A percentile compares a stretch with the other conserved stretches of the same genome.
phyloP scores from a whole-genome alignment of 2,888 invertebrate species.

The Crocallis elinguaria region DNA sequence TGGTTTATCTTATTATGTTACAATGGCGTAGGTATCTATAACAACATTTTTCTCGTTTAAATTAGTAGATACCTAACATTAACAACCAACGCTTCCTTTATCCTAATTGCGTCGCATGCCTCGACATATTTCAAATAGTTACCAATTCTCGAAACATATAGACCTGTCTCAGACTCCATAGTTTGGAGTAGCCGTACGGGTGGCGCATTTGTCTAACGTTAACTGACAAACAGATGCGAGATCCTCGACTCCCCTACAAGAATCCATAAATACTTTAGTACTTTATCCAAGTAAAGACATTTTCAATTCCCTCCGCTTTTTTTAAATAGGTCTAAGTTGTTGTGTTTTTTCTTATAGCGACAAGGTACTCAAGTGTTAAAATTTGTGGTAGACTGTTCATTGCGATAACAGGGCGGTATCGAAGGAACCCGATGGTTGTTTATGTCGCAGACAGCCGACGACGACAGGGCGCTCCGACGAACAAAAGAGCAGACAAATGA shows the following conservation, averaged over 20 bases:
- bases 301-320: background rate
- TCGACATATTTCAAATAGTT: slow-evolving; percentile 34
- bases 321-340: background rate
- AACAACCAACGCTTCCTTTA: slow-evolving; percentile 15
- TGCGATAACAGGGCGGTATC: slow-evolving; percentile 77
- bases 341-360: slow-evolving; percentile 4
- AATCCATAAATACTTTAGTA: slow-evolving; percentile 3
- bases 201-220: slow-evolving; percentile 69
- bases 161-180: slow-evolving; percentile 52
- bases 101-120: slow-evolving; percentile 31
- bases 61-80: too few relatives aligned
- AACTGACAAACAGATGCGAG: slow-evolving; percentile 80
- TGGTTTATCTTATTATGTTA: too few relatives aligned
- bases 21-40: too few relatives aligned
- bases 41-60: background rate
- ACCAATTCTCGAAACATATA: slow-evolving; percentile 45
- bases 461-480: slow-evolving; percentile 58
- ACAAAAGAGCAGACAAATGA: slow-evolving; percentile 82
- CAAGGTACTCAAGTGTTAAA: slow-evolving; percentile 2
- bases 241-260: slow-evolving; percentile 33
- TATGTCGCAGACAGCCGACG: slow-evolving; percentile 67
- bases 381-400: slow-evolving; percentile 25
- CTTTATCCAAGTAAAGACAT: slow-evolving; percentile 2
- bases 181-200: slow-evolving; percentile 67
- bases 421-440: slow-evolving; percentile 78